Evolutionary conservation across 1,140 invertebrate species (phyloP), one percentile per base, ranked within the genome.

Genomic region (Drosophila yakuba): DNA sequence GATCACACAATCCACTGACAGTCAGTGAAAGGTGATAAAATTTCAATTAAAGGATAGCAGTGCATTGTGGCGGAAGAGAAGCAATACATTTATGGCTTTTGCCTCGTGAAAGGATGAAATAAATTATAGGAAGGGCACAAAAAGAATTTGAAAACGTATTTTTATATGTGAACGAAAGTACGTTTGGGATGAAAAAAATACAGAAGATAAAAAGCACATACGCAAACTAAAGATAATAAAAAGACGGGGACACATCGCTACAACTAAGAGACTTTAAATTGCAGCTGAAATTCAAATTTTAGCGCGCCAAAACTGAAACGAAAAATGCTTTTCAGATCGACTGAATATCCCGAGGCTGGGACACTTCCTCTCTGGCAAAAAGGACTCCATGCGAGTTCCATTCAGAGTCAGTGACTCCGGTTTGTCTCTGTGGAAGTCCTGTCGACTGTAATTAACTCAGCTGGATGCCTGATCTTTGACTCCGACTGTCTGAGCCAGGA

Each of bases 381-480:
- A 38, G 54, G 38, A 66, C 47, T 75, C 60, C 51, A 74, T 48
- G 44, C 43, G 54, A 79, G 51, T 74, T 61, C 39, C 55, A 67
- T 62, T 58, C 57, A 72, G 73, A 80, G 58, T 63, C 50, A 77
- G 47, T 78, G 74, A 64, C 69, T 73, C 50, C 35, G 61, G 52
- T 44, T 50, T 75, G 59, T 64, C 55, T 80, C 74, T 66, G 60
- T 78, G 56, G 55, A 58, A 64, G 48, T 64, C 50, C 75, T 89
- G 84, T 83, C 85, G 80, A 64, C 80, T 89, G 76, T 89, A 89
- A 89, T 89, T 89, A 89, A 89, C 84, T 89, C 84, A 85, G 84
- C 84, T 89, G 84, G 84, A 89, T 89, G 80, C 72, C 85, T 89
- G 84, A 89, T 89, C 84, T 89, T 89, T 89, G 84, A 89, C 84